phyloP scores from a whole-genome alignment of 1,140 invertebrate species.

The Muscidifurax raptorellus region DNA sequence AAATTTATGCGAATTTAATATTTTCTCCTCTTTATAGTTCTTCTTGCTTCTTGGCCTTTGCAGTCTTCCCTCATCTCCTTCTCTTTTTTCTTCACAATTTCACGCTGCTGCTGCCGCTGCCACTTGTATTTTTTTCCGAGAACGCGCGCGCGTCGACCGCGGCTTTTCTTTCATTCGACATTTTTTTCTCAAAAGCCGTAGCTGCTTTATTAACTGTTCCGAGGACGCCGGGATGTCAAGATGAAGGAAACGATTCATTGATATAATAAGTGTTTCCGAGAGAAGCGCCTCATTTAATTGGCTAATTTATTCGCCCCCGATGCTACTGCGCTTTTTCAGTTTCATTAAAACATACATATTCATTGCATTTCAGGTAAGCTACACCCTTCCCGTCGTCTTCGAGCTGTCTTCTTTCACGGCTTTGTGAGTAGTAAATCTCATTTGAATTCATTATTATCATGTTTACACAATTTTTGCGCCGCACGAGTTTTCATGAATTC shows the following conservation, averaged over 20 bases:
- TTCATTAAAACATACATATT: not conserved
- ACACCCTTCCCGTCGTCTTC: not conserved
- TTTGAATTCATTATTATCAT: not conserved
- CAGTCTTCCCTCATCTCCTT: not conserved
- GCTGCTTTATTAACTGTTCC: not conserved
- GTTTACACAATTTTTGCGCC: not conserved
- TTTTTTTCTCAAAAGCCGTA: conserved; percentile 29
- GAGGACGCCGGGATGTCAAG: not conserved
- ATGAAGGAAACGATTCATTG: not conserved
- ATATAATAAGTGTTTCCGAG: not conserved
- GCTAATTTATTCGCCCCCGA: conserved; percentile 11
- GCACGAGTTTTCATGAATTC: not conserved
- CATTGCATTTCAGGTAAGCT: not conserved
- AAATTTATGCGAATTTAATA: conserved; percentile 54
- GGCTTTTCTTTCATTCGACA: conserved; percentile 8
- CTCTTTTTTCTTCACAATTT: not conserved
- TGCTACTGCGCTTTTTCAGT: not conserved
- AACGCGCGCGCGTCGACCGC: too few relatives aligned
- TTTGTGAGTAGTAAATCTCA: not conserved
- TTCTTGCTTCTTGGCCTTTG: not conserved
- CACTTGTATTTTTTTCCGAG: not conserved
- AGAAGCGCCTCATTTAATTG: not conserved
- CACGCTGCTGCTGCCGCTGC: not conserved
- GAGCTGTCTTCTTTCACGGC: not conserved
- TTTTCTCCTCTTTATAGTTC: conserved; percentile 40